These are phyloP conservation scores for Paramuricea clavata DNA, from an alignment of 92 coral and sea anemone genomes.

Conservation along the genomic window DNA sequence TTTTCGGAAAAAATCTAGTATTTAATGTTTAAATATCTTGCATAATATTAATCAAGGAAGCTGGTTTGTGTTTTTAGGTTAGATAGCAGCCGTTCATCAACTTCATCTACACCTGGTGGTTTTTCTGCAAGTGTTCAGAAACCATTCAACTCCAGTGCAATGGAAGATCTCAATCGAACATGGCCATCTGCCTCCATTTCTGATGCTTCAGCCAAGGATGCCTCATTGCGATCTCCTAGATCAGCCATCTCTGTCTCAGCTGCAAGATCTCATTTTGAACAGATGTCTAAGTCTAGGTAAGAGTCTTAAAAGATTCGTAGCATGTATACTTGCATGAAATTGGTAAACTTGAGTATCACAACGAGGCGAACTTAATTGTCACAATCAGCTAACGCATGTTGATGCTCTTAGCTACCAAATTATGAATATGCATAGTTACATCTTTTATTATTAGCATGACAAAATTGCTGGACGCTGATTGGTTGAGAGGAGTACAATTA, in stretches of 20 bases:
- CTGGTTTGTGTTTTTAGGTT: background rate
- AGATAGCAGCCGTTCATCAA: slow-evolving; percentile 41
- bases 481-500: no score
- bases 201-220: background rate
- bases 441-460: no score
- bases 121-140: slow-evolving; percentile 23
- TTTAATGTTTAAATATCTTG: background rate
- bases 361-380: no score
- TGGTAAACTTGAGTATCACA: no score
- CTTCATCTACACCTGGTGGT: slow-evolving; percentile 32
- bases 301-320: background rate
- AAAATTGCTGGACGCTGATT: no score
- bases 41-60: background rate
- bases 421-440: no score
- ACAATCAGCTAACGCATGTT: no score
- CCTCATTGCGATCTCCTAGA: slow-evolving; percentile 30
- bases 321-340: background rate
- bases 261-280: slow-evolving; percentile 76
- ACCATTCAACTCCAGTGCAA: slow-evolving; percentile 22
- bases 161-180: slow-evolving; percentile 49
- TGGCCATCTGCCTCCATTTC: slow-evolving; percentile 37
- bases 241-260: slow-evolving; percentile 64
- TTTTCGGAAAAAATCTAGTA: no score
- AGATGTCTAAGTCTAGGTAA: slow-evolving; percentile 39
- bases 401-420: no score